phyloP scores from a whole-genome alignment of 2,888 invertebrate species.

The Coremacera marginata region DNA sequence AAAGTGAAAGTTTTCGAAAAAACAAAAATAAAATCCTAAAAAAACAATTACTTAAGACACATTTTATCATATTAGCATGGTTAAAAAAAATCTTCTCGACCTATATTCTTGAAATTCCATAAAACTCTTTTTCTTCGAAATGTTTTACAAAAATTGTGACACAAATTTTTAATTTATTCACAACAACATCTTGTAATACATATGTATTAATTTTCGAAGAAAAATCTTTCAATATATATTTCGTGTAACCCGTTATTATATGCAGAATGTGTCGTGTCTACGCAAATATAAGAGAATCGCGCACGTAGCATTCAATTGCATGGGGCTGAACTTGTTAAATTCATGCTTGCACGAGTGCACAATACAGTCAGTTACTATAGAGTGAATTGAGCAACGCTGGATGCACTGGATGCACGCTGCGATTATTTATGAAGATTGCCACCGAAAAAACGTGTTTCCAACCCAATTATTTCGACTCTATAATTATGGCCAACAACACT shows the following conservation, averaged over 20 bases:
- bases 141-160: background rate
- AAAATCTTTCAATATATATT: conserved; percentile 30
- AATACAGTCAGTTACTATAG: background rate
- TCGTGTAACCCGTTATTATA: conserved; percentile 28
- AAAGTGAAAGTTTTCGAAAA: too few relatives aligned
- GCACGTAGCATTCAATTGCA: background rate
- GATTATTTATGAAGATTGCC: conserved; percentile 45
- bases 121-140: background rate
- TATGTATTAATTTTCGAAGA: conserved; percentile 21
- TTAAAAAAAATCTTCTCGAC: background rate
- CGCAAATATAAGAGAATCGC: background rate
- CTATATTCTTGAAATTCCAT: background rate
- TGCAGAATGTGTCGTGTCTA: conserved; percentile 6
- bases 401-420: background rate
- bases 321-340: conserved; percentile 21
- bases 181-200: conserved; percentile 26
- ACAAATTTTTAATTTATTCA: conserved; percentile 27
- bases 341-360: background rate
- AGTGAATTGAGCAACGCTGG: background rate
- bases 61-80: too few relatives aligned
- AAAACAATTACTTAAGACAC: too few relatives aligned
- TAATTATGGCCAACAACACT: conserved; percentile 66
- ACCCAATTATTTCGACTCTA: conserved; percentile 61
- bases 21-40: too few relatives aligned
- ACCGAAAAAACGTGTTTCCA: conserved; percentile 60